phyloP scores from a whole-genome alignment of 2,888 invertebrate species.

The Strigamia maritima region DNA sequence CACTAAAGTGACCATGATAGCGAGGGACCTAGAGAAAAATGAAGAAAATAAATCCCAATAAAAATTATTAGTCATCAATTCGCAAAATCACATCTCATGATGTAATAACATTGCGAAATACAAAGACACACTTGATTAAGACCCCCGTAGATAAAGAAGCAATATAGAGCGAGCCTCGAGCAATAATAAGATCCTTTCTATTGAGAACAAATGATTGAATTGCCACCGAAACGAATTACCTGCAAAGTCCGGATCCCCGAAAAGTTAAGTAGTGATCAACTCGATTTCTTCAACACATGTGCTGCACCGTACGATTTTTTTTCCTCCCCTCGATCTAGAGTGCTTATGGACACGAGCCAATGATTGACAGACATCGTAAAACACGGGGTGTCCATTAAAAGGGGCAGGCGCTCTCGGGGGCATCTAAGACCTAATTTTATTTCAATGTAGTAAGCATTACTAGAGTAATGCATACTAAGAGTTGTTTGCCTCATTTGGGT shows the following conservation, averaged over 20 bases:
- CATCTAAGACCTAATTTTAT: background rate
- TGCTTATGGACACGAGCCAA: background rate
- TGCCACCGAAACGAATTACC: background rate
- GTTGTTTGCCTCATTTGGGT: conserved; percentile 3
- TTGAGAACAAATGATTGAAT: background rate
- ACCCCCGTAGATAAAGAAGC: background rate
- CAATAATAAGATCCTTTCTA: background rate
- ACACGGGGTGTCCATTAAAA: background rate
- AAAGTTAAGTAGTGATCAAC: conserved; percentile 2
- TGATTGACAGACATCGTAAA: background rate
- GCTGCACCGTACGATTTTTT: background rate
- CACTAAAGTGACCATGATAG: conserved; percentile 33
- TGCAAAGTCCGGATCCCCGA: background rate
- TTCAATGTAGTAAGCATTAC: background rate
- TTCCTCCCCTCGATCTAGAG: background rate
- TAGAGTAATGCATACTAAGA: background rate
- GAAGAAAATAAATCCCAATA: background rate
- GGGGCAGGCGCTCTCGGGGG: background rate
- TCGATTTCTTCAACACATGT: background rate
- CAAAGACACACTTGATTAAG: too few relatives aligned
- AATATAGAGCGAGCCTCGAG: background rate
- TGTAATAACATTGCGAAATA: too few relatives aligned
- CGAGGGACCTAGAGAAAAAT: conserved; percentile 21
- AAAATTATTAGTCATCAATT: background rate
- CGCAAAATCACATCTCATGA: too few relatives aligned